Conservation (phyloP, 2,113 vertebrate genomes). For the Rhineura floridana region DNA sequence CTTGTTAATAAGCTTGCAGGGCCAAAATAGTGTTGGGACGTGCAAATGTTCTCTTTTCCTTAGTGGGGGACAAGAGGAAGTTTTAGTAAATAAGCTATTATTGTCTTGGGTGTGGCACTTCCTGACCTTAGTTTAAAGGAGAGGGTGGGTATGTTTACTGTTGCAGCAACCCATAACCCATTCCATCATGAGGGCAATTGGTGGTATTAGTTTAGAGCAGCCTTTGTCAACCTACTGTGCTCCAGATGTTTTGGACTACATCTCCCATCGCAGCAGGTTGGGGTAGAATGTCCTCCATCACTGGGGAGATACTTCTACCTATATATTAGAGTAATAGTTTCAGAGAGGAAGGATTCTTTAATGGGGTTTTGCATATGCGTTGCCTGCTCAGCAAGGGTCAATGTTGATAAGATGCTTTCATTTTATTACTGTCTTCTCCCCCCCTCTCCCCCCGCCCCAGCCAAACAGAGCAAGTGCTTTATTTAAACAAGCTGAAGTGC, state of each 20-base stretch:
- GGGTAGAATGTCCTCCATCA: too few relatives aligned
- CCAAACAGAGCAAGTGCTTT: conserved; percentile 64
- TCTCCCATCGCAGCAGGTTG: too few relatives aligned
- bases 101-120: conserved; percentile 13
- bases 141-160: conserved; percentile 10
- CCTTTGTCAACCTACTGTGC: too few relatives aligned
- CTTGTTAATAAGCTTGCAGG: conserved; percentile 8
- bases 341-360: conserved; percentile 33
- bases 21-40: background rate
- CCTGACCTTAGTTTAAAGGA: fast-evolving
- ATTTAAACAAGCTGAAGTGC: conserved; percentile 60
- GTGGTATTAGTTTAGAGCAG: conserved; percentile 2
- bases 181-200: background rate
- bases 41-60: background rate
- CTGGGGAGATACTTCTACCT: conserved; percentile 40
- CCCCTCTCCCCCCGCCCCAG: background rate
- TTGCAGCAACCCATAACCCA: background rate
- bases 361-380: background rate
- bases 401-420: conserved; percentile 9
- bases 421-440: background rate
- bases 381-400: conserved; percentile 28
- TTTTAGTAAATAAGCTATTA: background rate
- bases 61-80: background rate
- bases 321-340: conserved; percentile 64
- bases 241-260: too few relatives aligned